A percentile compares a stretch with the other conserved stretches of the same genome.
phyloP scores from a whole-genome alignment of 2,113 vertebrate species.

The Panurus biarmicus region DNA sequence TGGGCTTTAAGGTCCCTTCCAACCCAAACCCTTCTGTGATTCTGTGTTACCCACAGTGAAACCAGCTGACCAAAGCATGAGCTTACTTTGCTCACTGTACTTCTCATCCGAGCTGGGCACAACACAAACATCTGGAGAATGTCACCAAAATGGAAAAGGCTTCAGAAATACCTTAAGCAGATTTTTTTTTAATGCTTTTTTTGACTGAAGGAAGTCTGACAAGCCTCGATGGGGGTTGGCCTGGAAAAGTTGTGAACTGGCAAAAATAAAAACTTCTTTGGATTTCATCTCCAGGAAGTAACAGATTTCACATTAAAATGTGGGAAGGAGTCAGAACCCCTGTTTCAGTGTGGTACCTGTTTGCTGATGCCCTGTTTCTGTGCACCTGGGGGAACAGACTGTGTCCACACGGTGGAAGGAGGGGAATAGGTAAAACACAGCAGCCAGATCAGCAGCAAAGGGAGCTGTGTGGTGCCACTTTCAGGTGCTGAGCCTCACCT shows the following conservation, averaged over 20 bases:
- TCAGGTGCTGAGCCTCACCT: background rate
- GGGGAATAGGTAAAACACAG: background rate
- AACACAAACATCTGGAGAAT: background rate
- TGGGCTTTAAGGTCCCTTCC: background rate
- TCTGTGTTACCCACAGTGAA: background rate
- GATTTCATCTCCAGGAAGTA: background rate
- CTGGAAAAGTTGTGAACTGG: background rate
- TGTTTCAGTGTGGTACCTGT: background rate
- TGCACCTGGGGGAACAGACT: background rate
- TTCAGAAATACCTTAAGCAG: background rate
- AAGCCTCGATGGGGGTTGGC: background rate
- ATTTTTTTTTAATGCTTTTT: background rate
- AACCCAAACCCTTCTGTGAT: background rate
- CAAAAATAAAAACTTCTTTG: background rate
- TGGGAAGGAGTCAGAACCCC: background rate
- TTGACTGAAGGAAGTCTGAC: background rate
- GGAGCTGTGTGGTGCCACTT: background rate
- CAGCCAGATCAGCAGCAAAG: background rate
- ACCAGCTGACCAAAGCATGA: background rate
- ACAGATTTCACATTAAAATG: background rate
- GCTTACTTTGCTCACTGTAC: background rate
- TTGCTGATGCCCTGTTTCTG: background rate
- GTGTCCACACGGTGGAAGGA: fast-evolving
- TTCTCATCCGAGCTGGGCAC: background rate
- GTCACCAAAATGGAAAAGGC: background rate